Evolutionary conservation across 2,113 vertebrate genomes (phyloP).

Genomic region (Picathartes gymnocephalus): DNA sequence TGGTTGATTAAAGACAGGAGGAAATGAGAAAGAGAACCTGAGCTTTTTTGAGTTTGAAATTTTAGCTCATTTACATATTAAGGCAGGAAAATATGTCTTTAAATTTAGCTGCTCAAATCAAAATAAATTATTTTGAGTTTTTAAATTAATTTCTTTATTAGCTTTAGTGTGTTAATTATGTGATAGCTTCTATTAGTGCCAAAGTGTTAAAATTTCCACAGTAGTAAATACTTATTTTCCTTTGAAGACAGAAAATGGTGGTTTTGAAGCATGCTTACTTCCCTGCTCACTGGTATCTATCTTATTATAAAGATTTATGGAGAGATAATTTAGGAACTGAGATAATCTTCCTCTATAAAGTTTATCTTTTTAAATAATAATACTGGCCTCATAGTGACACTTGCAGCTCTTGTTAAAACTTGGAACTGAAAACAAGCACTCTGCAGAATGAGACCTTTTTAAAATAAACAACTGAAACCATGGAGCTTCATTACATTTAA

Average conservation of each 20-base stretch:
- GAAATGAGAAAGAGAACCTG: neutral
- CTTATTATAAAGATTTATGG: neutral
- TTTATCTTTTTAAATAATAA: neutral
- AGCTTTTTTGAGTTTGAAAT: neutral
- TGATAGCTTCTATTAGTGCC: neutral
- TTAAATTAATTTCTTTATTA: neutral
- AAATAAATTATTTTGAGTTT: neutral
- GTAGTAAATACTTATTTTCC: neutral
- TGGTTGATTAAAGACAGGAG: neutral
- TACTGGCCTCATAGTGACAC: neutral
- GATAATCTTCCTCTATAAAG: neutral
- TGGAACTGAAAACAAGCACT: neutral
- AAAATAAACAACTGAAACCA: slow-evolving; percentile 41
- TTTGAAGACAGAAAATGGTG: neutral
- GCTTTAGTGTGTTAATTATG: neutral
- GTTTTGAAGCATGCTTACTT: neutral
- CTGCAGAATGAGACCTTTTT: slow-evolving; percentile 7
- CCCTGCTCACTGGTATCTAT: neutral
- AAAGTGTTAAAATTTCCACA: neutral
- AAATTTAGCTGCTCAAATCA: neutral
- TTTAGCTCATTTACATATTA: neutral
- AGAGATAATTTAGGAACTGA: neutral
- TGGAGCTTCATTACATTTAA: slow-evolving; percentile 43
- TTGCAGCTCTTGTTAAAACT: neutral
- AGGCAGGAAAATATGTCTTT: neutral